A percentile compares a stretch with the other conserved stretches of the same genome.
Conservation (phyloP, 1,140 invertebrate genomes). For the Tigriopus japonicus region DNA sequence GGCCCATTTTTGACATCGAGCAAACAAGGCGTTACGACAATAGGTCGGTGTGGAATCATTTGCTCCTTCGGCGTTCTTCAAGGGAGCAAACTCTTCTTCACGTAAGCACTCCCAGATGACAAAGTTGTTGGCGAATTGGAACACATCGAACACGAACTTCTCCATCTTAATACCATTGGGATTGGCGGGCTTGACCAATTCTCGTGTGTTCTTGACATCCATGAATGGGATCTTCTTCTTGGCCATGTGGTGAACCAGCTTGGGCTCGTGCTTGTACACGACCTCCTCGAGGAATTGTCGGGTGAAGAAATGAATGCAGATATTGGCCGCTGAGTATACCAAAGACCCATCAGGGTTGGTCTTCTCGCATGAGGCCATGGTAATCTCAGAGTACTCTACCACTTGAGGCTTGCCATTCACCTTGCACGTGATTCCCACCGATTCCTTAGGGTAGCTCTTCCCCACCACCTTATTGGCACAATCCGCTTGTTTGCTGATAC, state of each 20-base stretch:
- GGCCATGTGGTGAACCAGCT: constrained; percentile 78
- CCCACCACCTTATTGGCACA: constrained; percentile 89
- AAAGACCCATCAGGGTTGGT: constrained; percentile 55
- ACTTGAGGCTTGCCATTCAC: constrained; percentile 67
- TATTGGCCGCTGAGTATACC: constrained; percentile 83
- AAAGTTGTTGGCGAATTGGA: constrained; percentile 49
- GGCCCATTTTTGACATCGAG: constrained; percentile 64
- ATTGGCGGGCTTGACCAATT: constrained; percentile 47
- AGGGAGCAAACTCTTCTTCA: constrained; percentile 84
- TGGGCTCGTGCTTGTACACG: constrained; percentile 36
- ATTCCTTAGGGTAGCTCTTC: constrained; percentile 72
- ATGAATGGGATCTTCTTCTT: constrained; percentile 92
- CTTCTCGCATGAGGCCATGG: constrained; percentile 60
- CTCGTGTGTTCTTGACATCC: constrained; percentile 41
- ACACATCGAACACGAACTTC: constrained; percentile 98
- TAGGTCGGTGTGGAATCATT: constrained; percentile 80
- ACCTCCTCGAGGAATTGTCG: constrained; percentile 48
- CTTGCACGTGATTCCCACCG: constrained; percentile 86
- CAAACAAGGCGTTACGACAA: constrained; percentile 50
- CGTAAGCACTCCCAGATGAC: constrained; percentile 80
- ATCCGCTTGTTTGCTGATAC: constrained; percentile 64
- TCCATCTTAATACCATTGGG: constrained; percentile 97
- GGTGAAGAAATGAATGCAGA: constrained; percentile 96
- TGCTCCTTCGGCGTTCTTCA: constrained; percentile 76
- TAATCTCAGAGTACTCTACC: constrained; percentile 95